Base-by-base conservation (phyloP, 2,797 vertebrate species). In the Etheostoma nigrum region DNA sequence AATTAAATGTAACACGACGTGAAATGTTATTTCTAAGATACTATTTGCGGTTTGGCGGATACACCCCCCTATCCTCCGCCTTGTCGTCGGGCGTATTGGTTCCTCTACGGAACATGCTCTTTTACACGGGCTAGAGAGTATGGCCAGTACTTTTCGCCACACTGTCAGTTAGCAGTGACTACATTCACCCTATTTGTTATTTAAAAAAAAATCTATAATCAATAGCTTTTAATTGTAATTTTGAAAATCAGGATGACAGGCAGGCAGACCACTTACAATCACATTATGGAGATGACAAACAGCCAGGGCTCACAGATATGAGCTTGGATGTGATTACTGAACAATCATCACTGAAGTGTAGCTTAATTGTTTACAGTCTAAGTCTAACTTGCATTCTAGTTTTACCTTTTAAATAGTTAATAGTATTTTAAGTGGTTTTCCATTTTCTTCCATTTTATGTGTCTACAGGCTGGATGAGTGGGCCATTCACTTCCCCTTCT, bases 381-480 rank as follows among this genome's bases (percentile, higher is more conserved):
- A 19, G 14, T 16, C 30, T 14, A 33, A 21, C 42, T 18, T 49
- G 23, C 33, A 25, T 11, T 25, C 15, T 4, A 62, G 40, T 64
- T 30, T 49, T 6, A 13, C 16, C 11, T n/a, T 15, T 66, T 44
- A 15, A n/a, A 2, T 49, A 30, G 6, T 18, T 19, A 0, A 30
- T 30, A 25, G 1, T 64, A n/a, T 59, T 25, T 1, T 21, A 48
- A 9, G 2, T 52, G 19, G 33, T 66, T 52, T 19, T 21, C 10
- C 19, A 12, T 54, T 44, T 67, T n/a, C 11, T 44, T 40, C 9
- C 4, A 7, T 72, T 63, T 60, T 7, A 33, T 76, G 42, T 61
- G 19, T 72, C 30, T 61, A n/a, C 76, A 92, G 92, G 72, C 92
- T 93, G 94, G 75, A 97, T 97, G 96, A 97, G 95, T 81, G 94